Conservation (phyloP, 2,888 invertebrate species). For the Empis livida region DNA sequence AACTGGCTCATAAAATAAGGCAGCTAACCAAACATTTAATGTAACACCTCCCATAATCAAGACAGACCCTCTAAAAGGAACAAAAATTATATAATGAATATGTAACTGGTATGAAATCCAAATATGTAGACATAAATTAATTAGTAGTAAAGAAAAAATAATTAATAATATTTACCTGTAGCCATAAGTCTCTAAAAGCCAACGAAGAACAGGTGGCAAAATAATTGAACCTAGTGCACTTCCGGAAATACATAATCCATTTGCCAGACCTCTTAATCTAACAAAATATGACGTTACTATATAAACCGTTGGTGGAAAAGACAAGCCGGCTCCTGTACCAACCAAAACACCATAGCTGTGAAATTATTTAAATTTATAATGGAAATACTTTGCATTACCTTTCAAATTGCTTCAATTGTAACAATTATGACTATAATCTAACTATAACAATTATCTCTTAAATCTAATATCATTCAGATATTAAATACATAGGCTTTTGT, state of each 20-base stretch:
- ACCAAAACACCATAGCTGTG: constrained; percentile 68
- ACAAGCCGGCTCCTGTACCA: constrained; percentile 70
- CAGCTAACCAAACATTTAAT: constrained; percentile 73
- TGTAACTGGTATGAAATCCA: too few species aligned
- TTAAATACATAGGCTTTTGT: too few species aligned
- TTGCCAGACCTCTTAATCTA: constrained; percentile 63
- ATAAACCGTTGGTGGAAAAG: constrained; percentile 81
- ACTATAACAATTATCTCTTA: too few species aligned
- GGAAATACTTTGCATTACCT: background rate
- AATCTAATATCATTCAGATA: too few species aligned
- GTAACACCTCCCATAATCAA: constrained; percentile 70
- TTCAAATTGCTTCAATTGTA: too few species aligned
- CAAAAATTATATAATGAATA: background rate
- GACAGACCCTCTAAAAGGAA: constrained; percentile 53
- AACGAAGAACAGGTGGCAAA: constrained; percentile 61
- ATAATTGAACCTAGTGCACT: constrained; percentile 78
- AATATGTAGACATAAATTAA: too few species aligned
- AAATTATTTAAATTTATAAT: background rate
- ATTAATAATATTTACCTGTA: constrained; percentile 45
- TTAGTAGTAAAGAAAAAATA: too few species aligned
- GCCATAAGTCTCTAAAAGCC: constrained; percentile 58
- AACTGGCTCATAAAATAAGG: constrained; percentile 72
- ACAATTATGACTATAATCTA: too few species aligned
- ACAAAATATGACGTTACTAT: constrained; percentile 81
- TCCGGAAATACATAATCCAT: constrained; percentile 80